A percentile compares a stretch with the other conserved stretches of the same genome.
Evolutionary conservation across 2,888 invertebrate species (phyloP).

Genomic region (Chorisops tibialis): DNA sequence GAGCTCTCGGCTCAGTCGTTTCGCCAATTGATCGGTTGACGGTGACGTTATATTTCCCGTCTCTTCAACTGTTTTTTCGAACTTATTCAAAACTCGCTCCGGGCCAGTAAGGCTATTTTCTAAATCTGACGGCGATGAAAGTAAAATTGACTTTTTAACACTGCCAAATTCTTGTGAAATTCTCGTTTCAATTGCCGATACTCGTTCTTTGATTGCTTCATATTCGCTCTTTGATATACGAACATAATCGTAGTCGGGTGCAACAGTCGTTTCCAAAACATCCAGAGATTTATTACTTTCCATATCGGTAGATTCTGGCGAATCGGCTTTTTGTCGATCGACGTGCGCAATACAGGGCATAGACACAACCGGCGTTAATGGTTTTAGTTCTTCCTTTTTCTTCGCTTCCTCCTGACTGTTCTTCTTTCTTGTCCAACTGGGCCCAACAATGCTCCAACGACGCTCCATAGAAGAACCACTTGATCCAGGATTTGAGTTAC

Average conservation of each 20-base stretch:
- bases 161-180: constrained; percentile 65
- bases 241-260: constrained; percentile 59
- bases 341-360: constrained; percentile 43
- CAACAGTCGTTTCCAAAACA: background rate
- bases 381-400: constrained; percentile 43
- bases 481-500: constrained; percentile 37
- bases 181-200: constrained; percentile 68
- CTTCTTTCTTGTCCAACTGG: constrained; percentile 37
- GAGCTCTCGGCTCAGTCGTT: constrained; percentile 67
- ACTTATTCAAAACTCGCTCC: constrained; percentile 67
- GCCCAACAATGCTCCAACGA: constrained; percentile 57
- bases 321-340: background rate
- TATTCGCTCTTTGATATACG: constrained; percentile 72
- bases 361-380: constrained; percentile 53
- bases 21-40: constrained; percentile 58
- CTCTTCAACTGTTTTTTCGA: constrained; percentile 70
- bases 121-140: constrained; percentile 10
- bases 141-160: constrained; percentile 34
- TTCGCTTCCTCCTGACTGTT: constrained; percentile 5
- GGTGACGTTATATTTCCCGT: constrained; percentile 51
- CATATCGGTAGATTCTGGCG: background rate
- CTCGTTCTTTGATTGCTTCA: constrained; percentile 72
- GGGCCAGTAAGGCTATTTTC: constrained; percentile 48
- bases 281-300: background rate
- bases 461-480: constrained; percentile 50